These are phyloP conservation scores for Mycteria americana DNA, from an alignment of 2,797 vertebrate genomes.

Conservation along the genomic window DNA sequence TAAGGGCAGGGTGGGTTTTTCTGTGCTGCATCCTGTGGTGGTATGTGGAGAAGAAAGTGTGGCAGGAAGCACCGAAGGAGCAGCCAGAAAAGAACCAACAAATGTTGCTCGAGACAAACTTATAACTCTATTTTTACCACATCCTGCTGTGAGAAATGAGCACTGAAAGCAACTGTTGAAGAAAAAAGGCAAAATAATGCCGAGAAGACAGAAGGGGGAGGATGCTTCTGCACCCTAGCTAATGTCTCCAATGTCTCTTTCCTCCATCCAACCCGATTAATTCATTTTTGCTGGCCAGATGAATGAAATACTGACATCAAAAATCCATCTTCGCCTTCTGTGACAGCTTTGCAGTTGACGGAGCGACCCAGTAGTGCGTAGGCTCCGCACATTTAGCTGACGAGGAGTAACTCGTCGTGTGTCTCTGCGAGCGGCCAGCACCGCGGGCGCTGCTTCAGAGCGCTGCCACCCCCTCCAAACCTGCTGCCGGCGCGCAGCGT, in stretches of 20 bases:
- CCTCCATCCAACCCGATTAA: neutral
- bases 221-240: neutral
- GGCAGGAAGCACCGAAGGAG: neutral
- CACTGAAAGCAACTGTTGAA: neutral
- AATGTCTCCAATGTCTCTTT: neutral
- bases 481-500: neutral
- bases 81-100: neutral
- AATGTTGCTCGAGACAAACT: neutral
- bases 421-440: neutral
- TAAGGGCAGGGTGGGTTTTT: neutral
- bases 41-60: neutral
- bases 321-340: neutral
- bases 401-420: accelerated
- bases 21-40: neutral
- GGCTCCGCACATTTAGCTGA: accelerated
- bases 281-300: neutral
- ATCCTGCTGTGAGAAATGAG: neutral
- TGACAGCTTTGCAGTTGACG: accelerated
- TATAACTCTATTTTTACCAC: conserved; percentile 5
- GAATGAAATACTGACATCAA: neutral
- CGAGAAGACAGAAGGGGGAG: neutral
- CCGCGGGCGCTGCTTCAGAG: neutral
- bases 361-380: accelerated
- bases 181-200: neutral
- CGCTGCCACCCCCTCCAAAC: neutral